These are phyloP conservation scores for Myripristis jacobus DNA, from an alignment of 2,797 vertebrate species.

Conservation along the genomic window DNA sequence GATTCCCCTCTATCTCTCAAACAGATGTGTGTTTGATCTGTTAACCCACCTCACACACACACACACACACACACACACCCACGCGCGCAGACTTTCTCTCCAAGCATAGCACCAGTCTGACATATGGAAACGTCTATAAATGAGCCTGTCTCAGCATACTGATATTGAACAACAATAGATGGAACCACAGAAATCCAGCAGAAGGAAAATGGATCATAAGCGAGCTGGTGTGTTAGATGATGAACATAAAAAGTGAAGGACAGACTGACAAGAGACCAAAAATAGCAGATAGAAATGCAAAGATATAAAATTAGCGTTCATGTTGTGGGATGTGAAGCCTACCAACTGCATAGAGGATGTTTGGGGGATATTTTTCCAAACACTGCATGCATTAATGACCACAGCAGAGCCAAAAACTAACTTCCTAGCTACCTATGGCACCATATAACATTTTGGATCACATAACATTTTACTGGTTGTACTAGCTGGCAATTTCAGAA, in stretches of 20 bases:
- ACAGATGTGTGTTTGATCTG: constrained; percentile 86
- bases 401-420: too few species aligned
- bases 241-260: constrained; percentile 27
- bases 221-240: constrained; percentile 17
- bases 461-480: too few species aligned
- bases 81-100: too few species aligned
- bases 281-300: constrained; percentile 9
- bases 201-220: constrained; percentile 27
- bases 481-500: too few species aligned
- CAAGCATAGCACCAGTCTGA: constrained; percentile 52
- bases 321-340: background rate
- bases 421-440: too few species aligned
- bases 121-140: constrained; percentile 68
- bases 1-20: constrained; percentile 75
- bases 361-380: too few species aligned
- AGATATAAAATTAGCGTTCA: background rate
- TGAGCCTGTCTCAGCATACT: constrained; percentile 37
- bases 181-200: constrained; percentile 33
- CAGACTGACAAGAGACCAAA: constrained; percentile 10
- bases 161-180: constrained; percentile 56
- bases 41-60: constrained; percentile 54
- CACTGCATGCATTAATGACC: too few species aligned
- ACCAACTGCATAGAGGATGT: too few species aligned
- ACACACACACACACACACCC: constrained; percentile 37
- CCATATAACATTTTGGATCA: too few species aligned